A percentile compares a stretch with the other conserved stretches of the same genome.
Evolutionary conservation across 2,113 vertebrate species (phyloP).

Genomic region (Carollia perspicillata): DNA sequence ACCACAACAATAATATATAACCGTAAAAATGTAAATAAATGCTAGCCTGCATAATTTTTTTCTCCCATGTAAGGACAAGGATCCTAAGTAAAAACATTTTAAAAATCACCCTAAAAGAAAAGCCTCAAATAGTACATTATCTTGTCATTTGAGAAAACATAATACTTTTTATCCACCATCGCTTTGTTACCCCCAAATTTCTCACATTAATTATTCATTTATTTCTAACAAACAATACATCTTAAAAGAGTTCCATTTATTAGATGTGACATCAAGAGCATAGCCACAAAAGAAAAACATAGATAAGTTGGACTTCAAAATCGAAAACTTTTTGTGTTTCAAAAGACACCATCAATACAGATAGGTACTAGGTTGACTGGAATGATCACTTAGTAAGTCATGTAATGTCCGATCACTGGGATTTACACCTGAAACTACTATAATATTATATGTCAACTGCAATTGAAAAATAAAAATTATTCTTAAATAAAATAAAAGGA

Average conservation of each 20-base stretch:
- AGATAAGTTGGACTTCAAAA: too few relatives aligned
- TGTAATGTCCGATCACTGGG: not conserved
- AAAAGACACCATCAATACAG: too few relatives aligned
- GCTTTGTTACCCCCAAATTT: not conserved
- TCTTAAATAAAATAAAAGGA: not conserved
- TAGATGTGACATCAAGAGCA: not conserved
- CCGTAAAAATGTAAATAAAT: not conserved
- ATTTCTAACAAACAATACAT: not conserved
- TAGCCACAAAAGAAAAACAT: too few relatives aligned
- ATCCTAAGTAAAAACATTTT: not conserved
- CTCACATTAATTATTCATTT: not conserved
- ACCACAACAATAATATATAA: not conserved
- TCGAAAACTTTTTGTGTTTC: too few relatives aligned
- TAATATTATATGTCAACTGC: not conserved
- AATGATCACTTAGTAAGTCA: not conserved
- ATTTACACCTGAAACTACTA: not conserved
- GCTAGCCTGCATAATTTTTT: not conserved
- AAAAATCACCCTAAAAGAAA: not conserved
- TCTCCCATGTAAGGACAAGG: not conserved
- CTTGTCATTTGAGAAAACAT: not conserved
- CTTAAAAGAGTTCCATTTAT: not conserved
- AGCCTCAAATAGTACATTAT: not conserved
- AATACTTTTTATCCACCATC: not conserved
- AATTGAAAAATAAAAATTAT: not conserved
- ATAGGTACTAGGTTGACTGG: too few relatives aligned